Base-by-base conservation (phyloP, 2,888 invertebrate genomes). In the Hemaris fuciformis region DNA sequence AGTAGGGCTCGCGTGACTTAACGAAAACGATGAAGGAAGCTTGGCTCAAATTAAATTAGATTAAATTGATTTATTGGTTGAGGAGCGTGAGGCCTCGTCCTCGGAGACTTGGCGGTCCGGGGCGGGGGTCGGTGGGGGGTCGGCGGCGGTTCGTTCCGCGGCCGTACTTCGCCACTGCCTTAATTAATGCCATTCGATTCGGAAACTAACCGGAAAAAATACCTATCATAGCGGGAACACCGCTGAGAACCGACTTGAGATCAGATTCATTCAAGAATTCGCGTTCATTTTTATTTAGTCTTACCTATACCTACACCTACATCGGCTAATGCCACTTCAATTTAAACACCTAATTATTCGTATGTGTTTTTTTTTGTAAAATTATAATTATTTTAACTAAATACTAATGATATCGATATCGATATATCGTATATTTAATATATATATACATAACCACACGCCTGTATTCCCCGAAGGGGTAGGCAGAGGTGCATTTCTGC, bases 11-110 rank as follows among this genome's bases (percentile, higher is more conserved):
- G 89, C 91, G 88, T 90, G 91, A 89, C 87, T 81, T 59, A 64
- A 69, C 80, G 71, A 75, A 80, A 78, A 71, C 69, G 69, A 70
- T 77, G 80, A 77, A 88, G 87, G 89, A 89, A 87, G 83, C 84
- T 79, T 81, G 84, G 80, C 80, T 84, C 77, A 87, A 91, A 91
- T 90, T 90, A 89, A 90, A 91, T 91, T 90, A 91, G 87, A 91
- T 89, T 87, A 89, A 92, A 91, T 91, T 92, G 91, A 91, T 91
- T 91, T 91, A 90, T 88, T 84, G 84, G 81, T 81, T 76, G 77
- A 84, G 83, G 83, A 85, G 79, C 87, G 87, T 83, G 85, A 83
- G 80, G 65, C 70, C 71, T 62, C 67, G 77, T 78, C 81, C 80
- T 80, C 77, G 72, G 74, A 74, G 74, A 74, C 72, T 67, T 68